phyloP scores from a whole-genome alignment of 2,888 invertebrate species.

The Cyclophora albipunctata region DNA sequence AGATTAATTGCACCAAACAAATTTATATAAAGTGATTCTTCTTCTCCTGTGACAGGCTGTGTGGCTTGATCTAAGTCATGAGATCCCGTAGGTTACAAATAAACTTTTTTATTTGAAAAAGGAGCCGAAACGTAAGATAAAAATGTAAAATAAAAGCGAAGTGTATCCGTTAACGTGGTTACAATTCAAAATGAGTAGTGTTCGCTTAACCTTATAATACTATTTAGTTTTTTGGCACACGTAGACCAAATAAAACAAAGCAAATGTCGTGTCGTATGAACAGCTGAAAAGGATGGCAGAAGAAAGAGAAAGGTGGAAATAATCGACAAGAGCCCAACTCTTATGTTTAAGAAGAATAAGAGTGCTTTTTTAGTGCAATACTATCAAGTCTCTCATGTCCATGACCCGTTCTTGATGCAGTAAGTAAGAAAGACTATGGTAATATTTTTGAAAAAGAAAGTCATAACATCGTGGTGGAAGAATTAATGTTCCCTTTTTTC shows the following conservation, averaged over 20 bases:
- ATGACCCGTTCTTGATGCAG: too few relatives aligned
- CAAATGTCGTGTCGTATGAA: background rate
- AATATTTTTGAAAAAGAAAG: too few relatives aligned
- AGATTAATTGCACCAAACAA: constrained; percentile 61
- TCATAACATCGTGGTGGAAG: too few relatives aligned
- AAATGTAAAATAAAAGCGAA: background rate
- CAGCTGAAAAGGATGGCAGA: background rate
- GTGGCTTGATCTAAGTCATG: constrained; percentile 25
- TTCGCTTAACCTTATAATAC: background rate
- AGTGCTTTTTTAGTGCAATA: too few relatives aligned
- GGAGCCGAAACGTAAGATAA: background rate
- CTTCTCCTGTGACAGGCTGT: constrained; percentile 52
- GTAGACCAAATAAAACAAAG: too few relatives aligned
- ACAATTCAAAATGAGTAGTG: too few relatives aligned
- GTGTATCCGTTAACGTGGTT: too few relatives aligned
- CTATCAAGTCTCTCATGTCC: too few relatives aligned
- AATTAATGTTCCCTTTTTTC: too few relatives aligned
- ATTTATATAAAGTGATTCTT: constrained; percentile 67
- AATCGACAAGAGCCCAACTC: too few relatives aligned
- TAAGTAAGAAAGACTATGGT: too few relatives aligned
- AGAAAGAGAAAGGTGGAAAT: background rate
- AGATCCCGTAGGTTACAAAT: constrained; percentile 12
- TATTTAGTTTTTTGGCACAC: too few relatives aligned
- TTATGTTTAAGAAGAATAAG: background rate
- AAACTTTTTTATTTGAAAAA: background rate